Percentiles rank a stretch among this genome's conserved stretches.
Evolutionary conservation across 2,888 invertebrate species (phyloP).

Genomic region (Tortricodes alternella): DNA sequence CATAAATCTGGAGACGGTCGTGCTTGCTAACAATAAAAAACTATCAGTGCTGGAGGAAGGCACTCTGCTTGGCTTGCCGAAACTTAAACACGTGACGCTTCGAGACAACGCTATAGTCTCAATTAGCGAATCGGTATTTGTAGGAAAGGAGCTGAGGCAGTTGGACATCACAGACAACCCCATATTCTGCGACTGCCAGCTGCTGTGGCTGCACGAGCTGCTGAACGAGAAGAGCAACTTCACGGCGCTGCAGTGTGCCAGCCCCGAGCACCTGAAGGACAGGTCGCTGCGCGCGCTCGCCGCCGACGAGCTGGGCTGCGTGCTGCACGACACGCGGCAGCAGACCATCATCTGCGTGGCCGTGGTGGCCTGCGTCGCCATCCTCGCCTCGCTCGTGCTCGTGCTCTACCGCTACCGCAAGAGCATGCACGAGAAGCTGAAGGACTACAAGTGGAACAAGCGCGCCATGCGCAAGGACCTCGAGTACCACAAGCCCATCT

Average conservation of each 20-base stretch:
- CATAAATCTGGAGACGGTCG: conserved; percentile 89
- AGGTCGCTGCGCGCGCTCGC: conserved; percentile 86
- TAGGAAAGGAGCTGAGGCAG: conserved; percentile 89
- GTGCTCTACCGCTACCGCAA: conserved; percentile 91
- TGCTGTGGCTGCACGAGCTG: conserved; percentile 90
- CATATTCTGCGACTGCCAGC: conserved; percentile 89
- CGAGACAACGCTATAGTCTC: conserved; percentile 90
- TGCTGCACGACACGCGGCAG: conserved; percentile 89
- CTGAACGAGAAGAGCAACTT: conserved; percentile 87
- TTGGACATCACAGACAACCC: conserved; percentile 93
- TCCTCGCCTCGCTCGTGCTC: conserved; percentile 87
- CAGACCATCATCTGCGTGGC: conserved; percentile 91
- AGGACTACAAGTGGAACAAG: conserved; percentile 92
- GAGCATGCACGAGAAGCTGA: conserved; percentile 90
- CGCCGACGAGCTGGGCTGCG: conserved; percentile 91
- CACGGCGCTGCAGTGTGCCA: conserved; percentile 87
- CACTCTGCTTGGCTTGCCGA: conserved; percentile 89
- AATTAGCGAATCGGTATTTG: conserved; percentile 90
- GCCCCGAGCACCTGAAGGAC: conserved; percentile 88
- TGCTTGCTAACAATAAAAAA: conserved; percentile 90
- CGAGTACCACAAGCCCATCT: conserved; percentile 94
- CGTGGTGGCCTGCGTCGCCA: conserved; percentile 88
- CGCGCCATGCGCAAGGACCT: conserved; percentile 90
- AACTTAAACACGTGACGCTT: conserved; percentile 88
- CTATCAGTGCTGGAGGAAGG: conserved; percentile 88